These are phyloP conservation scores for Rhinatrema bivittatum DNA, from an alignment of 2,797 vertebrate genomes.

Conservation along the genomic window DNA sequence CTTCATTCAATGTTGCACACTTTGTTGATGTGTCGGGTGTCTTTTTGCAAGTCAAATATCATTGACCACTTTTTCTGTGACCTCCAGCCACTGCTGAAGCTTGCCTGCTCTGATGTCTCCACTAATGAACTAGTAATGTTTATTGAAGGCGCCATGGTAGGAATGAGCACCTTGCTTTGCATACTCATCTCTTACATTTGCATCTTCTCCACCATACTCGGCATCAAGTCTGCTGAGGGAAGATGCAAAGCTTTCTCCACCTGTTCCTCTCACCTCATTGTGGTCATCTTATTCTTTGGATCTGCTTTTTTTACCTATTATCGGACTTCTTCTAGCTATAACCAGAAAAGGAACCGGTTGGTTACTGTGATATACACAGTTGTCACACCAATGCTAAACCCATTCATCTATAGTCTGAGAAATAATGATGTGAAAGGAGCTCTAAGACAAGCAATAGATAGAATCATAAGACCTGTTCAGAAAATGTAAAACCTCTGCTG, in stretches of 20 bases:
- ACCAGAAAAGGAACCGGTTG: too few relatives aligned
- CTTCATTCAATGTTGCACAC: slow-evolving; percentile 6
- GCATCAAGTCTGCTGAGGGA: neutral
- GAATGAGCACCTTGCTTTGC: slow-evolving; percentile 5
- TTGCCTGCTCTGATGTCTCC: slow-evolving; percentile 2
- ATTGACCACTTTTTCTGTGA: slow-evolving; percentile 9
- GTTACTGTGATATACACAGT: too few relatives aligned
- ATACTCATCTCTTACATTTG: neutral
- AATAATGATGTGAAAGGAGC: too few relatives aligned
- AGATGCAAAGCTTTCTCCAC: neutral
- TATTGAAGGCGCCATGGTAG: slow-evolving; percentile 5
- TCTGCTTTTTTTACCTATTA: too few relatives aligned
- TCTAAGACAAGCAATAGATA: too few relatives aligned
- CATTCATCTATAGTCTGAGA: too few relatives aligned
- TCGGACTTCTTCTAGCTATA: too few relatives aligned
- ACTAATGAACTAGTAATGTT: slow-evolving; percentile 5
- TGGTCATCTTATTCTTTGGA: neutral
- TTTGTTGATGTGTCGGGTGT: slow-evolving; percentile 3
- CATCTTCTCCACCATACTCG: neutral
- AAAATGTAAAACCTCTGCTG: too few relatives aligned
- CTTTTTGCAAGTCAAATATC: slow-evolving; percentile 4
- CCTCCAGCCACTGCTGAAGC: slow-evolving; percentile 2
- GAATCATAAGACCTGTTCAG: too few relatives aligned
- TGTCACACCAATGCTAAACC: too few relatives aligned
- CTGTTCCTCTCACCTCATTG: too few relatives aligned